Percentiles rank a stretch among this genome's conserved stretches.
phyloP scores from a whole-genome alignment of 2,888 invertebrate species.

The Diogma glabrata region DNA sequence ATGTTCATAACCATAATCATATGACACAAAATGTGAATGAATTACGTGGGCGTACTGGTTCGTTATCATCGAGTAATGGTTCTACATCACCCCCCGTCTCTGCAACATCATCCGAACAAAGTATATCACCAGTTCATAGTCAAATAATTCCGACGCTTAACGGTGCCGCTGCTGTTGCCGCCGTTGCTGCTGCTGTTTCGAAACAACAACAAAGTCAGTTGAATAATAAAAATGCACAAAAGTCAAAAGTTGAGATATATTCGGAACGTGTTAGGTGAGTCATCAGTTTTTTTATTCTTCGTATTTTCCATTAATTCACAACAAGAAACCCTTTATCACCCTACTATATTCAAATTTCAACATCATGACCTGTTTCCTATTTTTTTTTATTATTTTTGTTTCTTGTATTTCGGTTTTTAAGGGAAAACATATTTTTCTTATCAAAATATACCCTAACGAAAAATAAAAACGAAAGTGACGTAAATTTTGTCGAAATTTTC shows the following conservation, averaged over 20 bases:
- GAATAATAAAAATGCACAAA: constrained; percentile 41
- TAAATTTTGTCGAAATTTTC: too few relatives aligned
- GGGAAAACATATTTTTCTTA: too few relatives aligned
- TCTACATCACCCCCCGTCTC: constrained; percentile 71
- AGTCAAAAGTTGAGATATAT: constrained; percentile 64
- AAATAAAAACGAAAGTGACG: too few relatives aligned
- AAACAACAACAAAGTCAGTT: constrained; percentile 17
- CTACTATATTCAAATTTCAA: too few relatives aligned
- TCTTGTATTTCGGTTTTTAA: too few relatives aligned
- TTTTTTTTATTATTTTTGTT: too few relatives aligned
- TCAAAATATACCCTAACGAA: too few relatives aligned
- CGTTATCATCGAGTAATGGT: constrained; percentile 63
- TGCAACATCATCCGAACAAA: constrained; percentile 57
- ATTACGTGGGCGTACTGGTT: constrained; percentile 57
- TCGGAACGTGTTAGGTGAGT: constrained; percentile 72
- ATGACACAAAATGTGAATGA: constrained; percentile 27
- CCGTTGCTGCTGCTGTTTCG: not conserved
- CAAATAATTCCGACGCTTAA: constrained; percentile 2
- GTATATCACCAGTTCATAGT: constrained; percentile 58
- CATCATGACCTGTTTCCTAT: too few relatives aligned
- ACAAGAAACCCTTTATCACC: too few relatives aligned
- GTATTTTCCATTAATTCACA: not conserved
- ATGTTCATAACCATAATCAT: constrained; percentile 21
- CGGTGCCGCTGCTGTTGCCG: constrained; percentile 3
- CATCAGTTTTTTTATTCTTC: not conserved